phyloP scores from a whole-genome alignment of 2,797 vertebrate genomes.

The Sebastes umbrosus region DNA sequence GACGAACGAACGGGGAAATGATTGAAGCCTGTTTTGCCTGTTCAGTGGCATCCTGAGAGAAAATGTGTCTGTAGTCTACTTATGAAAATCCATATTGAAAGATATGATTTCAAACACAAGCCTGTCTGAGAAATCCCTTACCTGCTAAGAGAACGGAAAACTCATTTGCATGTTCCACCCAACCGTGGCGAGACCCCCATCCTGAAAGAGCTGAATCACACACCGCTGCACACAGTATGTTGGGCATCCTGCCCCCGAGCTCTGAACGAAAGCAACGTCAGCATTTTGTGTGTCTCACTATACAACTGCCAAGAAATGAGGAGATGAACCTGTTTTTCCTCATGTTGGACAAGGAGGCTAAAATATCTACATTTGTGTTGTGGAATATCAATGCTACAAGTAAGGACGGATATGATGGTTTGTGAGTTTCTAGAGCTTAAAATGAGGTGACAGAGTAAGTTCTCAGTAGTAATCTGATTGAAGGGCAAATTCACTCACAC shows the following conservation, averaged over 20 bases:
- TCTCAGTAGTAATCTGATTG: neutral
- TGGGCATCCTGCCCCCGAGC: conserved; percentile 18
- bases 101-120: conserved; percentile 20
- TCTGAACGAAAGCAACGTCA: conserved; percentile 24
- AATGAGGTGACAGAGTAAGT: neutral
- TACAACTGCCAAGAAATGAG: conserved; percentile 11
- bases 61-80: neutral
- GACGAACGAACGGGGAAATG: neutral
- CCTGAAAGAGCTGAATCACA: conserved; percentile 18
- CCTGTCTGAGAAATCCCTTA: conserved; percentile 10
- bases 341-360: conserved; percentile 9
- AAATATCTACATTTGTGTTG: neutral
- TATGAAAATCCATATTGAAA: conserved; percentile 17
- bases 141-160: conserved; percentile 27
- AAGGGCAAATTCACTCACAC: neutral
- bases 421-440: neutral
- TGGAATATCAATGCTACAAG: neutral
- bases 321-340: conserved; percentile 13
- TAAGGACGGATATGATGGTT: neutral
- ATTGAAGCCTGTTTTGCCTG: neutral
- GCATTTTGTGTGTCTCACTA: conserved; percentile 22
- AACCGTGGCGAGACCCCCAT: conserved; percentile 9
- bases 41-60: conserved; percentile 3
- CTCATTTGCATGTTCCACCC: conserved; percentile 34
- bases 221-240: conserved; percentile 8